These are phyloP conservation scores for Tiliqua scincoides DNA, from an alignment of 2,113 vertebrate species.

Conservation along the genomic window DNA sequence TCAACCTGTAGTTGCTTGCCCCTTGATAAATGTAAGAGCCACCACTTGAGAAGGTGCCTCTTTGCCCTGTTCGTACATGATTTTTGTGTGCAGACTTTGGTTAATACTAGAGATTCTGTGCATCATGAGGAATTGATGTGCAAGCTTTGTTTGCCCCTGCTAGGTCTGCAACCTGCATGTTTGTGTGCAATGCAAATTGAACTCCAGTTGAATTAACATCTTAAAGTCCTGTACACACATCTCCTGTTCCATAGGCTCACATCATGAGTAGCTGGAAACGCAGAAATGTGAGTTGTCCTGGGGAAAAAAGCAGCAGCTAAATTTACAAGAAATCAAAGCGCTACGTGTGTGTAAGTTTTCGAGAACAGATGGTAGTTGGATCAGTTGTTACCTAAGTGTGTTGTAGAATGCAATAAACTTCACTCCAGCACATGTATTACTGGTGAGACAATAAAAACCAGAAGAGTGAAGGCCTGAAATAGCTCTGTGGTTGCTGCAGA, in stretches of 20 bases:
- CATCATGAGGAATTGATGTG: not conserved
- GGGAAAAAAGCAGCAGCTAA: not conserved
- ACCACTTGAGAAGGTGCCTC: too few relatives aligned
- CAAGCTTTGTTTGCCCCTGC: not conserved
- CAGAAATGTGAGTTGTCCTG: not conserved
- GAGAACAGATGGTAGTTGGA: not conserved
- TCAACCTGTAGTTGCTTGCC: too few relatives aligned
- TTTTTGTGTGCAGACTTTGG: too few relatives aligned
- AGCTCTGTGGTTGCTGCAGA: not conserved
- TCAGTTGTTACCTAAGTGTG: not conserved
- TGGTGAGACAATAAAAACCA: not conserved
- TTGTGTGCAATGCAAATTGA: too few relatives aligned
- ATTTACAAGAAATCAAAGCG: not conserved
- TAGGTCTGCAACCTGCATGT: too few relatives aligned
- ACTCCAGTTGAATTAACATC: not conserved
- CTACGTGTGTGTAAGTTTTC: not conserved
- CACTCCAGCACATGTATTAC: slow-evolving; percentile 5
- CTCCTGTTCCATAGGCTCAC: too few relatives aligned
- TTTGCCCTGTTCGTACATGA: not conserved
- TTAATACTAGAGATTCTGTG: not conserved
- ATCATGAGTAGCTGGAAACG: not conserved
- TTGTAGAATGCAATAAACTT: slow-evolving; percentile 13
- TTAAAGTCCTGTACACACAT: not conserved
- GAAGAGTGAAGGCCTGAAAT: not conserved
- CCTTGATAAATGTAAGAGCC: too few relatives aligned